Conservation (phyloP, 2,797 vertebrate genomes). For the Coranthus polyacanthus region DNA sequence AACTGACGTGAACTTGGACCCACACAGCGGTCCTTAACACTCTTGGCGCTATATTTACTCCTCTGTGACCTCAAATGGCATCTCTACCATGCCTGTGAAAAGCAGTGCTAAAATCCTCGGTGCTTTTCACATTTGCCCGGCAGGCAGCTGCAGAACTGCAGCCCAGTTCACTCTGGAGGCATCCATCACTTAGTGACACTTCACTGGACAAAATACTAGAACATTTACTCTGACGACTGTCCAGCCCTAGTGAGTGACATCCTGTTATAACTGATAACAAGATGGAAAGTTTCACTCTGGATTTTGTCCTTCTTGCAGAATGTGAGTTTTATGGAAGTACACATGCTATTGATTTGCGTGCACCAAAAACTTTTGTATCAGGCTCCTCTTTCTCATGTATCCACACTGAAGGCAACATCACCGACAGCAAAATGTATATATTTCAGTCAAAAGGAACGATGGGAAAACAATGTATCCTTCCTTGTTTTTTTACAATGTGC, state of each 20-base stretch:
- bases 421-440: neutral
- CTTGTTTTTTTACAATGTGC: conserved; percentile 15
- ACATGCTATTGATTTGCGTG: too few relatives aligned
- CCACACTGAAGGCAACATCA: neutral
- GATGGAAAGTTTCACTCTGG: conserved; percentile 39
- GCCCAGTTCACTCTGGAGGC: conserved; percentile 51
- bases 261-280: conserved; percentile 46
- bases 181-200: conserved; percentile 75
- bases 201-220: conserved; percentile 62
- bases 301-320: conserved; percentile 23
- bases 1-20: conserved; percentile 41
- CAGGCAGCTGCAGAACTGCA: conserved; percentile 52
- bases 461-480: conserved; percentile 18
- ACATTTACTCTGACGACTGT: conserved; percentile 67
- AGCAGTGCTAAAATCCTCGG: conserved; percentile 67
- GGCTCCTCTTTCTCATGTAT: neutral
- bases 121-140: conserved; percentile 71
- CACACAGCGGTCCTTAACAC: conserved; percentile 52
- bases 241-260: conserved; percentile 56
- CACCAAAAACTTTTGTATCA: too few relatives aligned
- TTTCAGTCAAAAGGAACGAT: conserved; percentile 2
- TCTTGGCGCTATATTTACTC: conserved; percentile 74
- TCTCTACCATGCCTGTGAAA: conserved; percentile 65
- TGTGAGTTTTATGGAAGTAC: neutral
- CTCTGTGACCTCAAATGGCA: conserved; percentile 70